These are phyloP conservation scores for Thamnaconus septentrionalis DNA, from an alignment of 2,113 vertebrate genomes.

Conservation along the genomic window DNA sequence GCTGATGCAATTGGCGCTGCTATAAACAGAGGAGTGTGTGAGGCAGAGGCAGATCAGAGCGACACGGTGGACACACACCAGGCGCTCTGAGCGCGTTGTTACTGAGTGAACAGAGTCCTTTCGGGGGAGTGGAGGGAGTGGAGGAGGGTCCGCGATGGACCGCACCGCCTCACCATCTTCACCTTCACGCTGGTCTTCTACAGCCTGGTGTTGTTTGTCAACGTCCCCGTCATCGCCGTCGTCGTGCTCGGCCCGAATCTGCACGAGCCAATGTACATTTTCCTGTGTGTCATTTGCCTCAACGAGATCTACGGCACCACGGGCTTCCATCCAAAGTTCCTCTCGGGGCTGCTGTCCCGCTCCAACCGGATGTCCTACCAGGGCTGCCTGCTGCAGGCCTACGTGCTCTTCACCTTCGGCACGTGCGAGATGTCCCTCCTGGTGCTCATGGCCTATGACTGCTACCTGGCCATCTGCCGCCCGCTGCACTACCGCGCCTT, in stretches of 20 bases:
- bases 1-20: too few species aligned
- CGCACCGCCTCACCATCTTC: too few species aligned
- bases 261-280: slow-evolving; percentile 58
- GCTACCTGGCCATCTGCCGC: slow-evolving; percentile 53
- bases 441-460: slow-evolving; percentile 54
- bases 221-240: slow-evolving; percentile 26
- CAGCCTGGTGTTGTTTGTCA: slow-evolving; percentile 39
- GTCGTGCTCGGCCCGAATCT: slow-evolving; percentile 37
- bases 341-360: slow-evolving; percentile 32
- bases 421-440: slow-evolving; percentile 43
- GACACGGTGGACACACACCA: too few species aligned
- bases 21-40: too few species aligned
- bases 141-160: too few species aligned
- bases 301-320: slow-evolving; percentile 46
- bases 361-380: slow-evolving; percentile 36
- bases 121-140: not conserved
- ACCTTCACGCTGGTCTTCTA: slow-evolving; percentile 43
- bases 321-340: slow-evolving; percentile 55
- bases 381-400: slow-evolving; percentile 49
- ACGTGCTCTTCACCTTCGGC: slow-evolving; percentile 32
- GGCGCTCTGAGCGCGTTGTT: too few species aligned
- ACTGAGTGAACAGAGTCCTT: not conserved
- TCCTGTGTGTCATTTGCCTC: slow-evolving; percentile 49
- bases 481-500: slow-evolving; percentile 37
- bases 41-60: too few species aligned